These are phyloP conservation scores for Halcyon senegalensis DNA, from an alignment of 2,113 vertebrate genomes.

Conservation along the genomic window DNA sequence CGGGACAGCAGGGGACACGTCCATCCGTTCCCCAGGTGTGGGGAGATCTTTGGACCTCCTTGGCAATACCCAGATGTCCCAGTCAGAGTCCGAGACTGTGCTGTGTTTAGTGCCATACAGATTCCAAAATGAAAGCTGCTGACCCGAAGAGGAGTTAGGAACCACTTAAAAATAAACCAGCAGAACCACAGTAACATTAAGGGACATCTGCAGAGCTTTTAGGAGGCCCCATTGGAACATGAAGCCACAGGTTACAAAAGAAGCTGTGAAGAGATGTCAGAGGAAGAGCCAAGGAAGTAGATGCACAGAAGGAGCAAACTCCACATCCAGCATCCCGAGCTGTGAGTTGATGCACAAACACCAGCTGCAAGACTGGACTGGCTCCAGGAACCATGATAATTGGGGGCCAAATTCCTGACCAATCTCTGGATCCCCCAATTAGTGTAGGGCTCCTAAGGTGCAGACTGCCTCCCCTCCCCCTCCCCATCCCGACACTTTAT, in stretches of 20 bases:
- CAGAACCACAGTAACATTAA: rapidly evolving
- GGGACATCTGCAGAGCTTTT: not conserved
- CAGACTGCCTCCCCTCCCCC: not conserved
- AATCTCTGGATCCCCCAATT: not conserved
- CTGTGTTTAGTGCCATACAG: rapidly evolving
- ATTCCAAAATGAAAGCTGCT: not conserved
- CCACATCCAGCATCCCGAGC: not conserved
- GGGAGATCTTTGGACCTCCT: not conserved
- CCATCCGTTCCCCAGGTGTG: rapidly evolving
- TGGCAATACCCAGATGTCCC: too few relatives aligned
- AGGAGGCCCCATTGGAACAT: rapidly evolving
- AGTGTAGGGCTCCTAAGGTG: not conserved
- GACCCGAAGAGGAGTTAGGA: not conserved
- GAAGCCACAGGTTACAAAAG: rapidly evolving
- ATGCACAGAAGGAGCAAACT: not conserved
- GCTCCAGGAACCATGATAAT: not conserved
- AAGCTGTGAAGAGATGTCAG: not conserved
- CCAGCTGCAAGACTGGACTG: rapidly evolving
- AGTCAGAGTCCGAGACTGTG: too few relatives aligned
- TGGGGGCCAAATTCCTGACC: not conserved
- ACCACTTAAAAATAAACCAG: rapidly evolving
- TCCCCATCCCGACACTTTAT: too few relatives aligned
- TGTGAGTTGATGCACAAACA: not conserved
- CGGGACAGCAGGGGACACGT: not conserved
- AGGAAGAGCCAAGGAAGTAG: not conserved